Evolutionary conservation across 2,113 vertebrate genomes (phyloP), one percentile per base, ranked within the genome.

Genomic region (Camelus bactrianus): DNA sequence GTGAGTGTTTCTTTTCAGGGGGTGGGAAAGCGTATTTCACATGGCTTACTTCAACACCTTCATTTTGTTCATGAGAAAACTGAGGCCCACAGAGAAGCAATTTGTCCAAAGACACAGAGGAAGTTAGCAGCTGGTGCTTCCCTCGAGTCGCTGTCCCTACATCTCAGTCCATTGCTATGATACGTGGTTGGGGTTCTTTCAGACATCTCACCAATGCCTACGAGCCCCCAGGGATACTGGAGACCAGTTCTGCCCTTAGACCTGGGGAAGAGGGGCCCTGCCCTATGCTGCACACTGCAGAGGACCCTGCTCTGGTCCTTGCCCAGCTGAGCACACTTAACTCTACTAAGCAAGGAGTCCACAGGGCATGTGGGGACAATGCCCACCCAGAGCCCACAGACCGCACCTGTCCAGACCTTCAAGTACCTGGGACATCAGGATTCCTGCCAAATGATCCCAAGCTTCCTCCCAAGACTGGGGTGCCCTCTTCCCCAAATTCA

Each of bases 311-410:
- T 76, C 42, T 56, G 30, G 12, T 11, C 48, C 35, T 65, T 5
- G 0, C 32, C 10, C 0, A 8, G 1, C 19, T 22, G 2, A 11
- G 13, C 20, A 46, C 50, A 35, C 11, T 28, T 28, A 28, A 5
- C 42, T 26, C 46, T 26, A 56, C 22, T 30, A 28, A 35, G 35
- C 22, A 6, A n/a, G 26, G 70, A 38, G 46, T 3, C 22, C 56
- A 46, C 65, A 46, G 46, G 54, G 30, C 46, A 56, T 38, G 5
- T 12, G 15, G n/a, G 20, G 20, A 14, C 11, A 6, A 6, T 35
- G n/a, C 35, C 73, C 62, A 48, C 26, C 24, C 46, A 69, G 24
- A 35, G 22, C 19, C 65, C 19, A 0, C 8, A 30, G 52, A 19
- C 32, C 70, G 24, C 42, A 70, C 28, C 19, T 70, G 52, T 60